phyloP scores from a whole-genome alignment of 2,113 vertebrate genomes.

The Phalacrocorax carbo region DNA sequence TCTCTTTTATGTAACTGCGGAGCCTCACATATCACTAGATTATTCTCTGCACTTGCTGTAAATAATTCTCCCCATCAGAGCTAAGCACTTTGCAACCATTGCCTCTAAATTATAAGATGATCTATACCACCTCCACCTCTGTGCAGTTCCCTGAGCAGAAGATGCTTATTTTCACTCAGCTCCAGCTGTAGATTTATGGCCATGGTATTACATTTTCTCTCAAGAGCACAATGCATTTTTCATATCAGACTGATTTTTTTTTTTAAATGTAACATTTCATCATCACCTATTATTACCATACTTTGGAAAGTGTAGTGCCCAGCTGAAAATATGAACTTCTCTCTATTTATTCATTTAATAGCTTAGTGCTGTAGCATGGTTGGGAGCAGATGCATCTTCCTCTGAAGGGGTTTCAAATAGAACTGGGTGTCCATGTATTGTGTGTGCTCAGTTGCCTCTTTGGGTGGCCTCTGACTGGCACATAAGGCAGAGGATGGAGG shows the following conservation, averaged over 20 bases:
- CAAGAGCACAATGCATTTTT: slow-evolving; percentile 8
- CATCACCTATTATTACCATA: neutral
- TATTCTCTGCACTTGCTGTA: slow-evolving; percentile 33
- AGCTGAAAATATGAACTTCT: neutral
- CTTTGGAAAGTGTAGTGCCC: neutral
- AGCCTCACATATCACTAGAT: slow-evolving; percentile 22
- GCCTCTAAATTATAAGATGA: slow-evolving; percentile 39
- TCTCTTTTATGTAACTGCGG: slow-evolving; percentile 48
- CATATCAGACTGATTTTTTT: neutral
- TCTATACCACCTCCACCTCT: slow-evolving; percentile 15
- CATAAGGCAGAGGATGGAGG: neutral
- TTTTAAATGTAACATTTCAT: slow-evolving; percentile 21
- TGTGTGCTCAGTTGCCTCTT: neutral
- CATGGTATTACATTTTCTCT: neutral
- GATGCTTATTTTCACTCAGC: slow-evolving; percentile 1
- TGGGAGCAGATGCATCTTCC: neutral
- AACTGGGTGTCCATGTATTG: neutral
- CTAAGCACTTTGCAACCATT: slow-evolving; percentile 11
- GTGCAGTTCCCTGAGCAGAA: neutral
- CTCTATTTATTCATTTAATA: neutral
- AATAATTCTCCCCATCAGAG: slow-evolving; percentile 38
- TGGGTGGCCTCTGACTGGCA: neutral
- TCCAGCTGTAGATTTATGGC: slow-evolving; percentile 6
- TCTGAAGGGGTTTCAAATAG: neutral
- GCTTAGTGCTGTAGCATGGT: neutral